These are phyloP conservation scores for Apostichopus leukothele DNA, from an alignment of 53 echinoderm and acorn worm genomes.

Conservation along the genomic window DNA sequence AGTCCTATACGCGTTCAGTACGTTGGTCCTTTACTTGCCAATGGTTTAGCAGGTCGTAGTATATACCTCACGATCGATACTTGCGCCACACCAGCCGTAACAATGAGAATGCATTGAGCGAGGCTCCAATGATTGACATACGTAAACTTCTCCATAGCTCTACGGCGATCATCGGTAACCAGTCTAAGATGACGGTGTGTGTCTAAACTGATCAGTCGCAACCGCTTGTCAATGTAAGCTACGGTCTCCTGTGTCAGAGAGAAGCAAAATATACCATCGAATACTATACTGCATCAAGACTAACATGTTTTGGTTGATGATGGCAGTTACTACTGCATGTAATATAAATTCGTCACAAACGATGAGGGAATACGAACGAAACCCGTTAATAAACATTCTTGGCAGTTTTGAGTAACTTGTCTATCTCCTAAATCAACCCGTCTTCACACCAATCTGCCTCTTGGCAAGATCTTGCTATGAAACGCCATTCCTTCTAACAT, in stretches of 20 bases:
- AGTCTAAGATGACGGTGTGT: background rate
- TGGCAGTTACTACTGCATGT: background rate
- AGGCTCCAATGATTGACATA: conserved; percentile 20
- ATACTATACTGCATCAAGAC: background rate
- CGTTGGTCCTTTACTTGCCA: background rate
- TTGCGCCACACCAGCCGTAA: background rate
- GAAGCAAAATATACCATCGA: background rate
- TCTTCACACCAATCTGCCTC: conserved; percentile 14
- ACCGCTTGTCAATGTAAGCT: background rate
- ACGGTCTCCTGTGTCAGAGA: background rate
- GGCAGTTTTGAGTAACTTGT: conserved; percentile 13
- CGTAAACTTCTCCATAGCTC: background rate
- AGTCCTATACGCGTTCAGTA: background rate
- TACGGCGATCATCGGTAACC: background rate
- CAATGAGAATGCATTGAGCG: conserved; percentile 1
- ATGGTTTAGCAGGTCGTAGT: background rate
- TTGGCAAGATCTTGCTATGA: conserved; percentile 7
- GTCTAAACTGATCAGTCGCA: background rate
- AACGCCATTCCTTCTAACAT: conserved; percentile 2
- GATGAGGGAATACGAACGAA: background rate
- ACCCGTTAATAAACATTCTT: conserved; percentile 4
- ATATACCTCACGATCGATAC: conserved; percentile 1
- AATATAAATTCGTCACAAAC: no score
- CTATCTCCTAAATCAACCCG: conserved; percentile 13
- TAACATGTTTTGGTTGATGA: background rate